Evolutionary conservation across 2,113 vertebrate species (phyloP).

Genomic region (Crotalus tigris): DNA sequence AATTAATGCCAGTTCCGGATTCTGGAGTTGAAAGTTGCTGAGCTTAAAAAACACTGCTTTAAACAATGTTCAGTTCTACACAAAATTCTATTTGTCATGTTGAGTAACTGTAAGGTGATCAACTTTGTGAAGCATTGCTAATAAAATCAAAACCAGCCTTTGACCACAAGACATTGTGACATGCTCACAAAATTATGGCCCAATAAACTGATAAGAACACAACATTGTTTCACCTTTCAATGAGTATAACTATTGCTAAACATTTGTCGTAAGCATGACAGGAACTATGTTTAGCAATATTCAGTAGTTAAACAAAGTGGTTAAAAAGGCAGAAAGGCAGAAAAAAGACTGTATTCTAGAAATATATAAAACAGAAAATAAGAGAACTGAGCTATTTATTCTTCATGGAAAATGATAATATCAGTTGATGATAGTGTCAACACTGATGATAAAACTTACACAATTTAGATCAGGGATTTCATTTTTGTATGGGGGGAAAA

Average conservation of each 20-base stretch:
- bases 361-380: background rate
- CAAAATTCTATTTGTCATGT: background rate
- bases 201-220: background rate
- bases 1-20: too few relatives aligned
- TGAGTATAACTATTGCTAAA: constrained; percentile 10
- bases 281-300: constrained; percentile 24
- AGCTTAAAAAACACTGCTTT: too few relatives aligned
- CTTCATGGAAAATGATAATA: too few relatives aligned
- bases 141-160: background rate
- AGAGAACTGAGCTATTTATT: background rate
- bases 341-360: background rate
- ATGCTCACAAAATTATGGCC: background rate
- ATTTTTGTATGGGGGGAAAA: background rate
- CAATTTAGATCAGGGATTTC: too few relatives aligned
- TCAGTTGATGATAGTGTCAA: background rate
- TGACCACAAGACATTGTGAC: background rate
- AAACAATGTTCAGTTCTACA: background rate
- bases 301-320: constrained; percentile 20
- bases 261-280: background rate
- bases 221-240: constrained; percentile 18
- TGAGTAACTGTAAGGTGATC: background rate
- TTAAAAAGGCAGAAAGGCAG: constrained; percentile 11
- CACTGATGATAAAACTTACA: background rate
- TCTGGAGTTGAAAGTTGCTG: too few relatives aligned
- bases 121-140: background rate